A percentile compares a stretch with the other conserved stretches of the same genome.
Evolutionary conservation across 2,113 vertebrate species (phyloP).

Genomic region (Chascanopsetta lugubris): DNA sequence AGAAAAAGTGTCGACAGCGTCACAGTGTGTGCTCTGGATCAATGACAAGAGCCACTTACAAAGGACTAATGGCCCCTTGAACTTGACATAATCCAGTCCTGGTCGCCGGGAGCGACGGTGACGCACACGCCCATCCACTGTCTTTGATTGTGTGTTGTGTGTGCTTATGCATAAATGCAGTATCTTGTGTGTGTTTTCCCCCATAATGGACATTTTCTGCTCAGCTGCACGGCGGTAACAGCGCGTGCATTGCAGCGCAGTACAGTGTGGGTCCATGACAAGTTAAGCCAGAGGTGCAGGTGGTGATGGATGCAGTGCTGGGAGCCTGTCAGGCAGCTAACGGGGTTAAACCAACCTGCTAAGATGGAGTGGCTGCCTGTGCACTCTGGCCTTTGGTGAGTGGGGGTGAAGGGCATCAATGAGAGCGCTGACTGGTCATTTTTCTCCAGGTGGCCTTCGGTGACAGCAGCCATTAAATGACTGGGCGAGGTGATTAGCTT

Average conservation of each 20-base stretch:
- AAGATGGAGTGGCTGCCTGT: slow-evolving; percentile 72
- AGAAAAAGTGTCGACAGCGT: slow-evolving; percentile 68
- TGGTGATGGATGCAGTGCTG: slow-evolving; percentile 71
- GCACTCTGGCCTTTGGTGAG: slow-evolving; percentile 72
- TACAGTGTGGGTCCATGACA: slow-evolving; percentile 23
- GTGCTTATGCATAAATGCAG: slow-evolving; percentile 9
- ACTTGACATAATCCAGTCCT: slow-evolving; percentile 41
- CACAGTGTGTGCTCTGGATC: slow-evolving; percentile 72
- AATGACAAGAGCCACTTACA: slow-evolving; percentile 66
- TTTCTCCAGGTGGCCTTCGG: slow-evolving; percentile 70
- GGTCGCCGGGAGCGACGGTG: slow-evolving; percentile 35
- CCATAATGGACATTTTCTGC: slow-evolving; percentile 13
- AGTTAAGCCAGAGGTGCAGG: slow-evolving; percentile 37
- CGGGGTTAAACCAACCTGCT: slow-evolving; percentile 73
- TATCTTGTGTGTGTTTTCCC: background rate
- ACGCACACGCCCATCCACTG: slow-evolving; percentile 50
- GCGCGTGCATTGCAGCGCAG: slow-evolving; percentile 12
- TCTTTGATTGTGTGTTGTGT: slow-evolving; percentile 17
- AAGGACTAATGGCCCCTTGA: slow-evolving; percentile 70
- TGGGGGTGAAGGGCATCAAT: slow-evolving; percentile 77
- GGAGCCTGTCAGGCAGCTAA: slow-evolving; percentile 60
- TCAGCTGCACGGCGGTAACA: slow-evolving; percentile 18
- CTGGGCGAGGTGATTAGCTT: slow-evolving; percentile 78
- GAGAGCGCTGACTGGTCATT: slow-evolving; percentile 71
- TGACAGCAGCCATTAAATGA: slow-evolving; percentile 77